Evolutionary conservation across 2,797 vertebrate species (phyloP).

Genomic region (Cheirogaleus major): DNA sequence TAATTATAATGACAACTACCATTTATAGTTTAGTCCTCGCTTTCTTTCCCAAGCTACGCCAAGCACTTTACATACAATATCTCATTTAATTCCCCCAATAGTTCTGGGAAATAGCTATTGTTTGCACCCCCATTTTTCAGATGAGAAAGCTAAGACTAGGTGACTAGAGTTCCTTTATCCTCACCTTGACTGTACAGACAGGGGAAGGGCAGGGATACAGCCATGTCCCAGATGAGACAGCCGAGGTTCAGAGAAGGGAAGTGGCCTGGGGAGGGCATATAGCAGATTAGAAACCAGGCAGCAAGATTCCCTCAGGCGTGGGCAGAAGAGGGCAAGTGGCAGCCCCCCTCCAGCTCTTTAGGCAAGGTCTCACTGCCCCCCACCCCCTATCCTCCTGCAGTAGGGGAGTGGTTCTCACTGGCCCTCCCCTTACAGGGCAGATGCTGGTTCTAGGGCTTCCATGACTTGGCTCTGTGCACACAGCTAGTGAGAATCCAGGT

Average conservation of each 20-base stretch:
- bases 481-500: background rate
- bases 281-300: background rate
- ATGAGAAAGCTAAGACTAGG: background rate
- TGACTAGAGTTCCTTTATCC: background rate
- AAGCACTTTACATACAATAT: background rate
- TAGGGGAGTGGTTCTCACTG: background rate
- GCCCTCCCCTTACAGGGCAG: background rate
- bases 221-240: too few relatives aligned
- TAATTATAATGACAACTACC: constrained; percentile 22
- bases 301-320: background rate
- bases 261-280: background rate
- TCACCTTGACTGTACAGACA: background rate
- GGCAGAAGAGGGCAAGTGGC: background rate
- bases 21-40: background rate
- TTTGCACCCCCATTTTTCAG: constrained; percentile 30
- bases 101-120: background rate
- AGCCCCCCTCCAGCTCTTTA: background rate
- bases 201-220: background rate
- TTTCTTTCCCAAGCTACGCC: background rate
- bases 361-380: rapidly evolving
- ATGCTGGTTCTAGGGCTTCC: background rate
- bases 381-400: background rate
- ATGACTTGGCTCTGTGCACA: background rate
- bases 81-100: background rate
- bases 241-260: background rate